phyloP scores from a whole-genome alignment of 2,113 vertebrate genomes.

The Origma solitaria region DNA sequence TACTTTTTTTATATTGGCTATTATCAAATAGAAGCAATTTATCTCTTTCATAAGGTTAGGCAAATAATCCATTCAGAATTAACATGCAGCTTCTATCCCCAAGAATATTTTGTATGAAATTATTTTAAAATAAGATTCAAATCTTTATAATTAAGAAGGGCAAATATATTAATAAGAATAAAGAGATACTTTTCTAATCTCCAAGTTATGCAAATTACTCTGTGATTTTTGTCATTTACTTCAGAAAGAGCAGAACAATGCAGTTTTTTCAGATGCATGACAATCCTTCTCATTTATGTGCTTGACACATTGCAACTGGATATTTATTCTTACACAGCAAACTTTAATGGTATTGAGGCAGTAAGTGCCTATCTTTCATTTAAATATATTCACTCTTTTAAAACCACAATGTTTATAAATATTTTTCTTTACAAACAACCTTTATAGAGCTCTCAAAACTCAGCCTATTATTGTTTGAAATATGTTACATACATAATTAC shows the following conservation, averaged over 20 bases:
- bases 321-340: slow-evolving; percentile 6
- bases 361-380: neutral
- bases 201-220: slow-evolving; percentile 73
- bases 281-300: slow-evolving; percentile 49
- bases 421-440: neutral
- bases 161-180: slow-evolving; percentile 79
- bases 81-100: slow-evolving; percentile 66
- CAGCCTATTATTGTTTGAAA: neutral
- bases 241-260: slow-evolving; percentile 73
- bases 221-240: slow-evolving; percentile 73
- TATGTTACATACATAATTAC: neutral
- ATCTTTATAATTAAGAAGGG: slow-evolving; percentile 80
- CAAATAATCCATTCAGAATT: slow-evolving; percentile 68
- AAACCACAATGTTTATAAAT: neutral
- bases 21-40: slow-evolving; percentile 71
- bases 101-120: slow-evolving; percentile 74
- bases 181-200: slow-evolving; percentile 77
- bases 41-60: slow-evolving; percentile 65
- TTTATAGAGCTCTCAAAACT: neutral
- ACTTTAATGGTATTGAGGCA: neutral
- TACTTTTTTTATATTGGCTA: slow-evolving; percentile 13
- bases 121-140: slow-evolving; percentile 76
- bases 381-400: neutral
- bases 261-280: slow-evolving; percentile 52
- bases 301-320: slow-evolving; percentile 42